These are phyloP conservation scores for Sipha maydis DNA, from an alignment of 2,888 invertebrate species.

Conservation along the genomic window DNA sequence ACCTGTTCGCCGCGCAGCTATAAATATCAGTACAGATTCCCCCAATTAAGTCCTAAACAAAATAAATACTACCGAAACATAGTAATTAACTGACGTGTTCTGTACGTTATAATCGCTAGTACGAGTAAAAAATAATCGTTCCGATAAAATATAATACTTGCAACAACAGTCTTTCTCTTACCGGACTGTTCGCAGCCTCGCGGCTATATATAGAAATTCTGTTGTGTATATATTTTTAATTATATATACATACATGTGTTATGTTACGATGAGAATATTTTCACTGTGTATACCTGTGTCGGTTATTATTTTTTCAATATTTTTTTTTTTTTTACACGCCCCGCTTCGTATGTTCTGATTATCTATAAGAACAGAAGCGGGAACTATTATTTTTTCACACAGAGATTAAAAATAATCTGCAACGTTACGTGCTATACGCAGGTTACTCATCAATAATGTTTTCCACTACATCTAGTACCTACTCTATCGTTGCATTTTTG, in stretches of 20 bases:
- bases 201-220: slow-evolving; percentile 15
- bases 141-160: slow-evolving; percentile 4
- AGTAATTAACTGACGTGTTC: slow-evolving; percentile 29
- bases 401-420: background rate
- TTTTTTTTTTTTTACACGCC: slow-evolving; percentile 19
- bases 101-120: slow-evolving; percentile 2
- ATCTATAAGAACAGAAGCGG: slow-evolving; percentile 29
- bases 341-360: background rate
- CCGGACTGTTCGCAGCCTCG: slow-evolving; percentile 11
- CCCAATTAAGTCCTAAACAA: slow-evolving; percentile 27
- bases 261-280: slow-evolving; percentile 14
- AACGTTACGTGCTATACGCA: background rate
- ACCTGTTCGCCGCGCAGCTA: background rate
- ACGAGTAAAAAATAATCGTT: slow-evolving; percentile 14
- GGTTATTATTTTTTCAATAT: background rate
- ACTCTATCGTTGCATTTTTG: background rate
- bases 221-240: slow-evolving; percentile 1
- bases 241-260: background rate
- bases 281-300: background rate
- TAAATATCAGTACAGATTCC: slow-evolving; percentile 41
- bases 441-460: background rate
- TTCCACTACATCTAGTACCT: background rate
- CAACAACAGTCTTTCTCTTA: background rate
- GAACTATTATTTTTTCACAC: slow-evolving; percentile 4
- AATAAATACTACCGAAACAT: slow-evolving; percentile 37